phyloP scores from a whole-genome alignment of 2,888 invertebrate species.

The Acrobasis repandana region DNA sequence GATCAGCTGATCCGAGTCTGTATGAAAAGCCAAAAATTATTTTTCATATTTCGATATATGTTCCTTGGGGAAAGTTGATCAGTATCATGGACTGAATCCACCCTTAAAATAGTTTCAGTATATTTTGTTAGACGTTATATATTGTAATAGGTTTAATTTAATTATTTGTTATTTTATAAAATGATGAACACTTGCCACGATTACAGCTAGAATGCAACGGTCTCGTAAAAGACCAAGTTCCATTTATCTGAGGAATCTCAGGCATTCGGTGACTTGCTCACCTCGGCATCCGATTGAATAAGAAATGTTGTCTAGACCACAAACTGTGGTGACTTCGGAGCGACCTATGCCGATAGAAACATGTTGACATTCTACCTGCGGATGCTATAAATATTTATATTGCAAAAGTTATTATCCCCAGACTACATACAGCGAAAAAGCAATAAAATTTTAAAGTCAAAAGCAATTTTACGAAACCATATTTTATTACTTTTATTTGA shows the following conservation, averaged over 20 bases:
- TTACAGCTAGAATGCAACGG: not conserved
- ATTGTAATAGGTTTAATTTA: too few species aligned
- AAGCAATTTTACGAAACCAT: not conserved
- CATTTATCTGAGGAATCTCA: constrained; percentile 41
- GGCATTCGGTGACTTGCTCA: constrained; percentile 49
- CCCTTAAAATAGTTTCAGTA: too few species aligned
- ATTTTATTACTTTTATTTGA: too few species aligned
- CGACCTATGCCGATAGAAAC: constrained; percentile 42
- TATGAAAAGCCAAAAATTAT: too few species aligned
- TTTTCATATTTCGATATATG: too few species aligned
- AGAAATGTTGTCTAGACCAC: constrained; percentile 55
- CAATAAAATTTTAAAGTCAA: not conserved
- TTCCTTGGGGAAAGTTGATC: too few species aligned
- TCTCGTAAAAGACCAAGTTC: constrained; percentile 4
- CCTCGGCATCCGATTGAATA: constrained; percentile 62
- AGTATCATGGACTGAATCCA: too few species aligned
- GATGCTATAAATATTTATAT: constrained; percentile 1
- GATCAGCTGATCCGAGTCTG: too few species aligned
- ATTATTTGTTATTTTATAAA: too few species aligned
- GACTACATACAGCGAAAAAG: not conserved
- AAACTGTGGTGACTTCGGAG: not conserved
- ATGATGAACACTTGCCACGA: not conserved
- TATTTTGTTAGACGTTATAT: too few species aligned
- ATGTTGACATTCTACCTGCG: not conserved
- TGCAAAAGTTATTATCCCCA: not conserved